phyloP scores from a whole-genome alignment of 2,888 invertebrate genomes.

The Ecliptopera silaceata region DNA sequence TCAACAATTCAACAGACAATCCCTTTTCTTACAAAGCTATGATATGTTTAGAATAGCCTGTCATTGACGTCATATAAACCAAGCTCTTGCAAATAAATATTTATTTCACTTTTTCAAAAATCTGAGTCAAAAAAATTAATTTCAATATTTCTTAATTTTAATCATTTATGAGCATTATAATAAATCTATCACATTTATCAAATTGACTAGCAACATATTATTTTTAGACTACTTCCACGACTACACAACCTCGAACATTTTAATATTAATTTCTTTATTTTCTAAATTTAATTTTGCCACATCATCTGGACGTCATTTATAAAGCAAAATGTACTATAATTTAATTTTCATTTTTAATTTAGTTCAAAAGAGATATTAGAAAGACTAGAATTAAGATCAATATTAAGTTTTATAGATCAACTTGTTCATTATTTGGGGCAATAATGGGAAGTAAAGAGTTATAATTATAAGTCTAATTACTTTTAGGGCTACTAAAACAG shows the following conservation, averaged over 20 bases:
- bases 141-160: neutral
- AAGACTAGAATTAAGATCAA: neutral
- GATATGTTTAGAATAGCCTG: conserved; percentile 54
- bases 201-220: conserved; percentile 40
- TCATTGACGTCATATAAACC: conserved; percentile 26
- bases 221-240: conserved; percentile 31
- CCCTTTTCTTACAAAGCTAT: conserved; percentile 43
- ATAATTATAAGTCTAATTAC: too few species aligned
- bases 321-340: conserved; percentile 8
- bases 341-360: neutral
- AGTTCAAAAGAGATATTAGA: conserved; percentile 1
- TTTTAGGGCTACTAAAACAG: too few species aligned
- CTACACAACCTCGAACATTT: conserved; percentile 55
- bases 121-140: neutral
- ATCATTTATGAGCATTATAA: conserved; percentile 4
- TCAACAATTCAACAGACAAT: conserved; percentile 17
- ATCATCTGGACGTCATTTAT: conserved; percentile 31
- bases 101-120: conserved; percentile 13
- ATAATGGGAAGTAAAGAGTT: neutral
- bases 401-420: neutral
- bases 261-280: conserved; percentile 48
- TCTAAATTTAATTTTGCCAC: conserved; percentile 21
- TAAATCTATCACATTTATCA: conserved; percentile 37
- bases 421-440: neutral
- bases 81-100: conserved; percentile 27